phyloP scores from a whole-genome alignment of 2,888 invertebrate genomes.

The Exephanes ischioxanthus region DNA sequence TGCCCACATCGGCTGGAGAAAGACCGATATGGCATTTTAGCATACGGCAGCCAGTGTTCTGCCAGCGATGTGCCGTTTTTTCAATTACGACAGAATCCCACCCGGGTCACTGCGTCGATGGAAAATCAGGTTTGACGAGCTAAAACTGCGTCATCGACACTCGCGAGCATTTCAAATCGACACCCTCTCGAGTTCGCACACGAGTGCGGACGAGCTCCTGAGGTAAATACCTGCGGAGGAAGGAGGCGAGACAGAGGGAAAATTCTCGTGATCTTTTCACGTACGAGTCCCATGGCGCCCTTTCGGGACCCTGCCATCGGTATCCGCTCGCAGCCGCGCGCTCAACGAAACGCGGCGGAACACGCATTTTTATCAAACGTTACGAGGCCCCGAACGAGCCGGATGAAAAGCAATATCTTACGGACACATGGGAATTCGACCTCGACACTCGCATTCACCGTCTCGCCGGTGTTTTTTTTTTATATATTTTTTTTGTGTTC shows the following conservation, averaged over 20 bases:
- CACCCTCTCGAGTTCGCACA: slow-evolving; percentile 19
- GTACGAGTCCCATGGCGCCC: slow-evolving; percentile 83
- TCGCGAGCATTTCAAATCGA: slow-evolving; percentile 4
- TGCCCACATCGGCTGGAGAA: too few relatives aligned
- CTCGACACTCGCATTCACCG: slow-evolving; percentile 71
- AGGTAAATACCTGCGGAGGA: slow-evolving; percentile 56
- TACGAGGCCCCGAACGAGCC: slow-evolving; percentile 84
- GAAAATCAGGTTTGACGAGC: slow-evolving; percentile 28
- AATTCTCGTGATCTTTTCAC: slow-evolving; percentile 84
- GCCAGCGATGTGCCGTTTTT: too few relatives aligned
- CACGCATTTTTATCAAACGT: slow-evolving; percentile 85
- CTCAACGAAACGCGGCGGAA: slow-evolving; percentile 81
- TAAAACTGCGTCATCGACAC: slow-evolving; percentile 33
- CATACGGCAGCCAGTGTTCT: too few relatives aligned
- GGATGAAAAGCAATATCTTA: slow-evolving; percentile 85
- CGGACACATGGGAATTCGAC: slow-evolving; percentile 81
- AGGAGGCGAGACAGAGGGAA: slow-evolving; percentile 77
- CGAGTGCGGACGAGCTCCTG: slow-evolving; percentile 29
- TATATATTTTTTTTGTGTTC: slow-evolving; percentile 51
- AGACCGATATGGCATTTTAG: too few relatives aligned
- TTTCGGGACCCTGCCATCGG: slow-evolving; percentile 78
- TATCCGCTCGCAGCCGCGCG: slow-evolving; percentile 56
- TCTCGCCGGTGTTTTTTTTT: slow-evolving; percentile 58
- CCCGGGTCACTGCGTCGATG: neutral
- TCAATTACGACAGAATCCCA: neutral